Evolutionary conservation across 2,797 vertebrate genomes (phyloP), one percentile per base, ranked within the genome.

Genomic region (Enteromius mattozi): DNA sequence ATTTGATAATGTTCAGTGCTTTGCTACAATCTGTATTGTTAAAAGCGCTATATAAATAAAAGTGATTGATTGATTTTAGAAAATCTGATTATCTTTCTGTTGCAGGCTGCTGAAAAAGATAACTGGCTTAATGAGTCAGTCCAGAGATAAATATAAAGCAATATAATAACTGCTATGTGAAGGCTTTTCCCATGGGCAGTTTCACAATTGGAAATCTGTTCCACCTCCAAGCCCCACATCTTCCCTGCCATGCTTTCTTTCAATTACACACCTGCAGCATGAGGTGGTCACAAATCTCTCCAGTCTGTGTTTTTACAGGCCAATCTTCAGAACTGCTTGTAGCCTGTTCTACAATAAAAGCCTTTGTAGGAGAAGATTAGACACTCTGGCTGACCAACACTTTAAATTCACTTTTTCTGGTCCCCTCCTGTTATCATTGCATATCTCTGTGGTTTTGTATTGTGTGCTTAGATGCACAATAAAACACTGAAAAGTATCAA

Each of bases 191-290:
- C 12, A 37, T 35, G 12, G 45, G 12, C 17, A 47, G 42, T 51
- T 37, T 42, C n/a, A 69, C 35, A 71, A 13, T 27, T 54, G 37
- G 35, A 71, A 70, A 56, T 71, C 66, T 71, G 14, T 80, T 54
- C 21, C 63, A 54, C 30, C 45, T 6, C 2, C 45, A 79, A 49
- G 4, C 8, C 21, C 19, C 65, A 14, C 9, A 5, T 49, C 7
- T 75, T 74, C 42, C 13, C 70, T 35, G 42, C 56, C 19, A 24
- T 74, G 4, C 30, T 75, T 82, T 82, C 24, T 82, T 75, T 75
- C 56, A 75, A 75, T 82, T 71, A 71, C 80, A 75, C 80, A 82
- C 70, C 56, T 82, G 54, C 51, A 82, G 70, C 42, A 40, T 19
- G 21, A 75, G 56, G 27, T 24, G 69, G 27, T 75, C 80, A 82